These are phyloP conservation scores for Gallirallus australis DNA, from an alignment of 2,797 vertebrate species.

Conservation along the genomic window DNA sequence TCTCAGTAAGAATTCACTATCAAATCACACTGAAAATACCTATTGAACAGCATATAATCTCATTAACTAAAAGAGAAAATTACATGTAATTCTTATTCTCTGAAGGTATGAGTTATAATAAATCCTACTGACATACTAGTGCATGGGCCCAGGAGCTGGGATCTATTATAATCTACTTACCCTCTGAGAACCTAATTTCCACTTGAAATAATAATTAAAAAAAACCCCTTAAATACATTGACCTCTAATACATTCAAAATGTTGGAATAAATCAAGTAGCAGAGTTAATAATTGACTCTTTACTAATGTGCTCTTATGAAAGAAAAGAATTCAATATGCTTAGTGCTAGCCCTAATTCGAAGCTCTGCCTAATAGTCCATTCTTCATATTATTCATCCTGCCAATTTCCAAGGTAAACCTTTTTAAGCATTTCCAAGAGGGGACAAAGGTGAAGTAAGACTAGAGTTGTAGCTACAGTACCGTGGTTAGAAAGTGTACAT, in stretches of 20 bases:
- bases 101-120: constrained; percentile 21
- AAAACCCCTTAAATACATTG: not conserved
- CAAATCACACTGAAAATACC: not conserved
- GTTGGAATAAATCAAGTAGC: constrained; percentile 49
- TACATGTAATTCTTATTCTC: constrained; percentile 41
- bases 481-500: not conserved
- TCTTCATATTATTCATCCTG: not conserved
- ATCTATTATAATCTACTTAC: constrained; percentile 54
- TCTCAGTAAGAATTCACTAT: not conserved
- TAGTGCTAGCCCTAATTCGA: not conserved
- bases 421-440: not conserved
- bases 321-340: not conserved
- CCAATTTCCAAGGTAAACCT: constrained; percentile 15
- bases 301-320: constrained; percentile 15
- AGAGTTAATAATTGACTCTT: constrained; percentile 55
- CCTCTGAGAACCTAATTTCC: constrained; percentile 40
- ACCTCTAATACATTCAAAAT: constrained; percentile 23
- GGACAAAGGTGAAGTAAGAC: not conserved
- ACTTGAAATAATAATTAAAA: constrained; percentile 43
- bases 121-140: constrained; percentile 4
- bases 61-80: constrained; percentile 41
- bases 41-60: constrained; percentile 34
- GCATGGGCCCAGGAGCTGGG: not conserved
- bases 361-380: not conserved
- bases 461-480: not conserved